Conservation (phyloP, 2,113 vertebrate species). For the Donacobius atricapilla region DNA sequence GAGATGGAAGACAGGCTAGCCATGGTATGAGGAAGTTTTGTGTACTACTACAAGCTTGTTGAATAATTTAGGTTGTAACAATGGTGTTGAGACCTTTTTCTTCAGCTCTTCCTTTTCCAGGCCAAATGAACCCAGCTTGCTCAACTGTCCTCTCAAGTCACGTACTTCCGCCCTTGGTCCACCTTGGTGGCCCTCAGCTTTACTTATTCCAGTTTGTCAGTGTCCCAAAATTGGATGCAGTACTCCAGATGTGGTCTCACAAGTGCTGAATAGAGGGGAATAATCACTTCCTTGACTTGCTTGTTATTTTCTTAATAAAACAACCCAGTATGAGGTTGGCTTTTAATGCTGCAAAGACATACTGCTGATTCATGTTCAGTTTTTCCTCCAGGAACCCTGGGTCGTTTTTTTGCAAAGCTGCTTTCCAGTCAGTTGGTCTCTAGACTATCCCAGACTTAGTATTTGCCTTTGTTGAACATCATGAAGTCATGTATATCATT, state of each 20-base stretch:
- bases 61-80: not conserved
- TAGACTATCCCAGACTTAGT: not conserved
- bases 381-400: not conserved
- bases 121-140: not conserved
- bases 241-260: constrained; percentile 48
- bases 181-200: constrained; percentile 46
- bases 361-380: not conserved
- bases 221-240: constrained; percentile 12
- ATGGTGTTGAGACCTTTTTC: not conserved
- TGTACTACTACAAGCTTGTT: not conserved
- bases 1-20: not conserved
- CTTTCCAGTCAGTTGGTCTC: not conserved
- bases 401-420: not conserved
- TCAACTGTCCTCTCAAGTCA: constrained; percentile 1
- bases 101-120: not conserved
- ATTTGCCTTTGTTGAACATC: not conserved
- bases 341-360: not conserved
- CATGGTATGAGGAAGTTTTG: not conserved
- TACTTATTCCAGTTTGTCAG: constrained; percentile 1
- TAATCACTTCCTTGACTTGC: constrained; percentile 49
- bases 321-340: constrained; percentile 38
- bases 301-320: constrained; percentile 56
- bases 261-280: constrained; percentile 44
- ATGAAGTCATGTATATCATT: not conserved
- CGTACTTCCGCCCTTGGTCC: constrained; percentile 13